A percentile compares a stretch with the other conserved stretches of the same genome.
These are phyloP conservation scores for Panthera leo DNA, from an alignment of 2,113 vertebrate species.

Conservation along the genomic window DNA sequence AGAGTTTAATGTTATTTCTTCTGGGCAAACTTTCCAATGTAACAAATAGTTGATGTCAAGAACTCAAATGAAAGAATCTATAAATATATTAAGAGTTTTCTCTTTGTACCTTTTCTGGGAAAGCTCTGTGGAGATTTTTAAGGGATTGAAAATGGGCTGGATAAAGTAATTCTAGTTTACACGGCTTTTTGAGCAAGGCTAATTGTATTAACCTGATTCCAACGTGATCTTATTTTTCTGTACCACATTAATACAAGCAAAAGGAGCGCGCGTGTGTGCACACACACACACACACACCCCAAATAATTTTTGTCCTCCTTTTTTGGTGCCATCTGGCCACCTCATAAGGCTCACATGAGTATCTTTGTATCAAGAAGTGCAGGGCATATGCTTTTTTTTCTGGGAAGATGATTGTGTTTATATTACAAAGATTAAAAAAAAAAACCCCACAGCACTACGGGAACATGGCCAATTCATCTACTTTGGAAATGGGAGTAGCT, in stretches of 20 bases:
- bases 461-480: background rate
- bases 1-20: background rate
- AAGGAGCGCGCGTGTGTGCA: background rate
- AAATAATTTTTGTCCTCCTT: background rate
- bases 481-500: background rate
- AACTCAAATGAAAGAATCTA: background rate
- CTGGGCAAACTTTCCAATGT: background rate
- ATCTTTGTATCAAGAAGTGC: background rate
- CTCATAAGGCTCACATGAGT: background rate
- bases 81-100: constrained; percentile 33
- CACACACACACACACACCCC: background rate
- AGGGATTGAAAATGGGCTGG: constrained; percentile 31
- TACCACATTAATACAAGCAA: background rate
- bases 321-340: background rate
- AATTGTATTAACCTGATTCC: background rate
- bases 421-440: background rate
- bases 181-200: background rate
- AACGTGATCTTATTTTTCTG: background rate
- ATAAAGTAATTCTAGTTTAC: background rate
- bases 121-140: constrained; percentile 25
- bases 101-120: background rate
- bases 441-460: background rate
- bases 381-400: background rate
- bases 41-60: constrained; percentile 25
- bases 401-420: background rate